A percentile compares a stretch with the other conserved stretches of the same genome.
These are phyloP conservation scores for Epinotia bilunana DNA, from an alignment of 2,888 invertebrate species.

Conservation along the genomic window DNA sequence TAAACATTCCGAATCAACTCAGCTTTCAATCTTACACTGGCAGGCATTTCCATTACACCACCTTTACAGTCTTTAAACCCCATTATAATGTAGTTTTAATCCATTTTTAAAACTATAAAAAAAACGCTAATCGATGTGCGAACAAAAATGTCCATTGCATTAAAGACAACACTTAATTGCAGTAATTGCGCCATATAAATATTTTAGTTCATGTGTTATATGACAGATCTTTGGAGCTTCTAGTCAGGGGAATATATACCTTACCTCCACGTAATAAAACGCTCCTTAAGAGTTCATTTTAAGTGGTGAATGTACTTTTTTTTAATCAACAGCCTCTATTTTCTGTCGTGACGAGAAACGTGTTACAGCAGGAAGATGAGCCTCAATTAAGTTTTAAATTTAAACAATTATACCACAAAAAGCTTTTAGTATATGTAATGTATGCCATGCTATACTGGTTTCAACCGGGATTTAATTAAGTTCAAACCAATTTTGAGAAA, in stretches of 20 bases:
- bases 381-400: conserved; percentile 34
- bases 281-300: neutral
- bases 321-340: conserved; percentile 3
- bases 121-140: conserved; percentile 17
- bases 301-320: neutral
- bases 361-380: conserved; percentile 37
- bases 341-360: conserved; percentile 20
- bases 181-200: conserved; percentile 37
- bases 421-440: conserved; percentile 25
- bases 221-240: conserved; percentile 8
- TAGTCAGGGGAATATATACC: neutral
- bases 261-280: neutral
- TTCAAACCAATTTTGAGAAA: conserved; percentile 22
- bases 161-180: conserved; percentile 17
- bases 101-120: conserved; percentile 20
- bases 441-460: neutral
- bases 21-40: neutral
- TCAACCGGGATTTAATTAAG: conserved; percentile 3
- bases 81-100: conserved; percentile 25
- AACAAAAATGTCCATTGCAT: conserved; percentile 29
- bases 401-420: conserved; percentile 29
- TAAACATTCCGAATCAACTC: neutral
- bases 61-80: neutral
- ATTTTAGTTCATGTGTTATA: conserved; percentile 27
- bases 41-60: neutral